A percentile compares a stretch with the other conserved stretches of the same genome.
phyloP scores from a whole-genome alignment of 2,888 invertebrate genomes.

The Mythimna lalbum region DNA sequence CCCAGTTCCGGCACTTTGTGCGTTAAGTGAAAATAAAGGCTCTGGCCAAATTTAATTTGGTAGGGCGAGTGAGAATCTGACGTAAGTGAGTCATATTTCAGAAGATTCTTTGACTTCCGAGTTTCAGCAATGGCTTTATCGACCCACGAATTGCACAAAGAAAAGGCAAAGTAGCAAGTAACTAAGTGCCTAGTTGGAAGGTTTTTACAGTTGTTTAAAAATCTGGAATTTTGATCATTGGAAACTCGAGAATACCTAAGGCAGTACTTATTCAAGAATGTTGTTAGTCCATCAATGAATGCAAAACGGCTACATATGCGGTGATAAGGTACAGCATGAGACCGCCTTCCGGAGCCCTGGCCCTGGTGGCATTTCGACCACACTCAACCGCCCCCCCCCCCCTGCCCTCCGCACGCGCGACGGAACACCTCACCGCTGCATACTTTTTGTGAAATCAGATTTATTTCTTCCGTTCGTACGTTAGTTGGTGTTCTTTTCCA shows the following conservation, averaged over 20 bases:
- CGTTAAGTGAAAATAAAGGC: constrained; percentile 52
- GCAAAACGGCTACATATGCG: constrained; percentile 61
- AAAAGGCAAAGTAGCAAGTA: not conserved
- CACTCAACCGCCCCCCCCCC: constrained; percentile 51
- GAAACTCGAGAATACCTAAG: not conserved
- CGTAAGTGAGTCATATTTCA: constrained; percentile 24
- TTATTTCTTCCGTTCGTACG: constrained; percentile 76
- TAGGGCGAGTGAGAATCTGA: constrained; percentile 1
- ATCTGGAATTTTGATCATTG: not conserved
- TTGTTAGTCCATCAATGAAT: constrained; percentile 67
- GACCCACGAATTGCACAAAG: not conserved
- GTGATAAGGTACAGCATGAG: constrained; percentile 65
- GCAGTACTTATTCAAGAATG: constrained; percentile 43
- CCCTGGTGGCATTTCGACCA: constrained; percentile 70
- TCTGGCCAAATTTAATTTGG: constrained; percentile 42
- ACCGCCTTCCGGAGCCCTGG: constrained; percentile 66
- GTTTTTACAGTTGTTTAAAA: not conserved
- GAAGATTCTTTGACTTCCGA: constrained; percentile 1
- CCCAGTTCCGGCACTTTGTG: constrained; percentile 41
- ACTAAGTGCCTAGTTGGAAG: not conserved
- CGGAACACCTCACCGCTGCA: constrained; percentile 66
- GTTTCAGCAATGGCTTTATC: not conserved
- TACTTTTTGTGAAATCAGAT: constrained; percentile 75
- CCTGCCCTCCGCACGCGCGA: constrained; percentile 24
- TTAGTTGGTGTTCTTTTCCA: constrained; percentile 65